A percentile compares a stretch with the other conserved stretches of the same genome.
Conservation (phyloP, 2,113 vertebrate genomes). For the Ginglymostoma cirratum region DNA sequence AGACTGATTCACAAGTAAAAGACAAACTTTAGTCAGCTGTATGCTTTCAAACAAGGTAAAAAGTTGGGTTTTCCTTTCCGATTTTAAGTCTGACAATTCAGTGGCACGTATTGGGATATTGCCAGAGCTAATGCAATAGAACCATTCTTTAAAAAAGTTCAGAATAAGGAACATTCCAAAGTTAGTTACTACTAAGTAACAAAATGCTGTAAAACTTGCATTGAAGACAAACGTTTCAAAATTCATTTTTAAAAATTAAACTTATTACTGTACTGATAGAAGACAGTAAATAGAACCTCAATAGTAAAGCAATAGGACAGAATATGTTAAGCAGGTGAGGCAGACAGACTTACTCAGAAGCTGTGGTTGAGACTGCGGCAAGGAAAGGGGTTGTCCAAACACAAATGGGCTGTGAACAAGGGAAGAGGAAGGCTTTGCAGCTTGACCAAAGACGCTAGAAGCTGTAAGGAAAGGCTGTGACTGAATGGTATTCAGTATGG, state of each 20-base stretch:
- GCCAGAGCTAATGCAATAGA: slow-evolving; percentile 28
- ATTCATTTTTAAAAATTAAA: background rate
- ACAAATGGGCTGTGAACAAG: slow-evolving; percentile 99
- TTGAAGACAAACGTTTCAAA: background rate
- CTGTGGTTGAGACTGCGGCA: slow-evolving; percentile 87
- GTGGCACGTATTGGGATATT: background rate
- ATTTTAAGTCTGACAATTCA: background rate
- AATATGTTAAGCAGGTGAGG: slow-evolving; percentile 66
- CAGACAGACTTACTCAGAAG: slow-evolving; percentile 99
- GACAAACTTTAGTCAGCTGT: background rate
- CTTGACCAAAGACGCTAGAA: slow-evolving; percentile 98
- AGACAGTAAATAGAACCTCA: slow-evolving; percentile 50
- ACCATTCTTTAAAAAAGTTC: background rate
- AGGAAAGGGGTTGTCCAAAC: slow-evolving; percentile 98
- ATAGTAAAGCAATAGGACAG: slow-evolving; percentile 60
- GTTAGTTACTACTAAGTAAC: background rate
- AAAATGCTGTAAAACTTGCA: background rate
- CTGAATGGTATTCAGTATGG: slow-evolving; percentile 99
- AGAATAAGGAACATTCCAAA: background rate
- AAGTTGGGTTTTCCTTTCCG: background rate
- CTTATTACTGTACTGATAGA: slow-evolving; percentile 42
- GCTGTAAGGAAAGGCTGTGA: slow-evolving; percentile 97
- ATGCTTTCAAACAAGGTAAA: background rate
- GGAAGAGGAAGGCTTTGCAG: slow-evolving; percentile 95
- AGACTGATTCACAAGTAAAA: background rate